Base-by-base conservation (phyloP, 1,140 invertebrate species). In the Sycobia sp. region DNA sequence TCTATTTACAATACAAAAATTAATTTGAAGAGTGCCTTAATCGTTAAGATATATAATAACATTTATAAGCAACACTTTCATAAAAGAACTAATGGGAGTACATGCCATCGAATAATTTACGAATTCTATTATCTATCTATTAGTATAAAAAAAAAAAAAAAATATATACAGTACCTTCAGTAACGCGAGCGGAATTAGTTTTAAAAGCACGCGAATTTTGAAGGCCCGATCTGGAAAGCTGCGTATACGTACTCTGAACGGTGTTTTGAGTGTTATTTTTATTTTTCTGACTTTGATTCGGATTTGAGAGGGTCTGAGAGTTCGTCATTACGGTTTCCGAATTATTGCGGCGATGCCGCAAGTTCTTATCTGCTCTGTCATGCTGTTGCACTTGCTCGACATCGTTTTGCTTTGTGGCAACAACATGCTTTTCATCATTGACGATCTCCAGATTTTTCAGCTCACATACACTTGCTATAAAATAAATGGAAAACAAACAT, bases 391-490 rank as follows among this genome's bases (percentile, higher is more conserved):
- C 27, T 23, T 34, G 43, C 16, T 62, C 44, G 3, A 20, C 50
- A 59, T 67, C 61, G 62, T 43, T 60, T 66, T 66, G 71, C 50
- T 69, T 66, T 65, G 62, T 8, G 2, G 34, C 3, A 50, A 50
- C 27, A 41, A 27, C n/a, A 27, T 4, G 10, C 29, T 54, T 67
- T 59, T 67, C 64, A 25, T 80, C 72, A 71, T 73, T 65, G 67
- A 68, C 67, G 69, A 81, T 76, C 69, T 76, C 77, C 77, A 82
- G 69, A 61, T 80, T 82, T 80, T 80, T 78, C 79, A 79, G 78
- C 75, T 80, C 74, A 75, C 74, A 79, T 67, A 81, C 70, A 78
- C 74, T 80, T 70, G 71, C 80, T 82, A 81, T 73, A 81, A 80
- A 79, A 70, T 50, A 70, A 72, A 81, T 74, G 67, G 69, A 70